A percentile compares a stretch with the other conserved stretches of the same genome.
These are phyloP conservation scores for Pseudomyrmex cubaensis DNA, from an alignment of 1,140 invertebrate genomes.

Conservation along the genomic window DNA sequence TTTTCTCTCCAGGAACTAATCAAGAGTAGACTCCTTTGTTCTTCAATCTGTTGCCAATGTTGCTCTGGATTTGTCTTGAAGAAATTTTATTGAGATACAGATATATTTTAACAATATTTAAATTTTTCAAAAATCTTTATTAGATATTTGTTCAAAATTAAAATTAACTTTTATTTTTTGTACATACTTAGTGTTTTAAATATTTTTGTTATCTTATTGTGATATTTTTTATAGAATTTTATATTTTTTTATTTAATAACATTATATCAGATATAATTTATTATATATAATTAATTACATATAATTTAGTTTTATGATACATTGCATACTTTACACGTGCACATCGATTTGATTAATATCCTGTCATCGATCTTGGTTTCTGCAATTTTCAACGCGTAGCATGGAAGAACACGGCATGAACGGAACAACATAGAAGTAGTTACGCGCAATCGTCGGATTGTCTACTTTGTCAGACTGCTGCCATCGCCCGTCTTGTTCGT, in stretches of 20 bases:
- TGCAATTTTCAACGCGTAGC: not conserved
- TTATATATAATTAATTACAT: too few relatives aligned
- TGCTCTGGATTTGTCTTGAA: not conserved
- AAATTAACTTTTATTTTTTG: not conserved
- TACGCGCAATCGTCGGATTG: constrained; percentile 39
- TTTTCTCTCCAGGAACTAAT: constrained; percentile 40
- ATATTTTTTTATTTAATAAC: not conserved
- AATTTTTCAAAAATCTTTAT: too few relatives aligned
- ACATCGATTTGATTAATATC: constrained; percentile 2
- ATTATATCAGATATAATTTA: not conserved
- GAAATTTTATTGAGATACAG: constrained; percentile 13
- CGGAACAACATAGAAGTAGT: constrained; percentile 34
- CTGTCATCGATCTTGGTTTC: not conserved
- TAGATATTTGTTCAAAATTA: too few relatives aligned
- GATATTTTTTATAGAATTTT: too few relatives aligned
- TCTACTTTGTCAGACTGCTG: constrained; percentile 40
- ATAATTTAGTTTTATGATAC: too few relatives aligned
- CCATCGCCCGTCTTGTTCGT: constrained; percentile 67
- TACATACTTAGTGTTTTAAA: not conserved
- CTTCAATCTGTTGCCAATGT: constrained; percentile 3
- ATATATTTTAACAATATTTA: too few relatives aligned
- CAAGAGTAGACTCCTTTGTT: constrained; percentile 32
- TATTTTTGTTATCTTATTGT: not conserved
- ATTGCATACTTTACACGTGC: not conserved
- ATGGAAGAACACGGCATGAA: constrained; percentile 27